A percentile compares a stretch with the other conserved stretches of the same genome.
These are phyloP conservation scores for Callimorpha dominula DNA, from an alignment of 2,888 invertebrate genomes.

Conservation along the genomic window DNA sequence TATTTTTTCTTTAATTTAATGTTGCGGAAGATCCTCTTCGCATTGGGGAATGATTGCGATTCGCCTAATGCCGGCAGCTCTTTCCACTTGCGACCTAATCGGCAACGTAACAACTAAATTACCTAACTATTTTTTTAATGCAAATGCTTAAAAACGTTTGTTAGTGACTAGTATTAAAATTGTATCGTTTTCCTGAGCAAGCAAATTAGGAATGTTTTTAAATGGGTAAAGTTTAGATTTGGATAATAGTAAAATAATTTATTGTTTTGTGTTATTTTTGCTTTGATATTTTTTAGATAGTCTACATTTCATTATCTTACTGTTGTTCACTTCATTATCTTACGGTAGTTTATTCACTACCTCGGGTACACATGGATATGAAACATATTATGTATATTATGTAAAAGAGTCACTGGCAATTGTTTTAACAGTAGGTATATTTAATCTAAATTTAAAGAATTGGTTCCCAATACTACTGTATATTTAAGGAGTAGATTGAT, in stretches of 20 bases:
- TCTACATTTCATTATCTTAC: neutral
- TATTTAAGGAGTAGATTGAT: conserved; percentile 75
- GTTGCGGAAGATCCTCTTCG: neutral
- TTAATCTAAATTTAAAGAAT: conserved; percentile 60
- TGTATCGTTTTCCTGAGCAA: neutral
- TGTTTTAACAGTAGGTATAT: conserved; percentile 45
- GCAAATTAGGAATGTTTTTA: neutral
- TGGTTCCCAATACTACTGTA: conserved; percentile 71
- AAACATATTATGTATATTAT: conserved; percentile 24
- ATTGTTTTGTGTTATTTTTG: conserved; percentile 5
- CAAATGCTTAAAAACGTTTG: too few species aligned
- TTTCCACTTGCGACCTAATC: too few species aligned
- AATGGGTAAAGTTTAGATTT: neutral
- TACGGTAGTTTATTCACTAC: neutral
- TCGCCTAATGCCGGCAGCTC: neutral
- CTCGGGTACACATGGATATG: conserved; percentile 29
- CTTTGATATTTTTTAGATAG: neutral
- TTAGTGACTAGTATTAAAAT: neutral
- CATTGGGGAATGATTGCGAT: neutral
- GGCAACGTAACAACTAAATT: too few species aligned
- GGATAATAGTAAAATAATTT: conserved; percentile 7
- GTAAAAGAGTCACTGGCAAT: conserved; percentile 39
- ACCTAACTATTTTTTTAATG: too few species aligned
- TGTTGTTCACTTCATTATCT: neutral
- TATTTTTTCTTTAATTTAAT: too few species aligned